A percentile compares a stretch with the other conserved stretches of the same genome.
These are phyloP conservation scores for Drosophila gaucha DNA, from an alignment of 2,888 invertebrate species.

Conservation along the genomic window DNA sequence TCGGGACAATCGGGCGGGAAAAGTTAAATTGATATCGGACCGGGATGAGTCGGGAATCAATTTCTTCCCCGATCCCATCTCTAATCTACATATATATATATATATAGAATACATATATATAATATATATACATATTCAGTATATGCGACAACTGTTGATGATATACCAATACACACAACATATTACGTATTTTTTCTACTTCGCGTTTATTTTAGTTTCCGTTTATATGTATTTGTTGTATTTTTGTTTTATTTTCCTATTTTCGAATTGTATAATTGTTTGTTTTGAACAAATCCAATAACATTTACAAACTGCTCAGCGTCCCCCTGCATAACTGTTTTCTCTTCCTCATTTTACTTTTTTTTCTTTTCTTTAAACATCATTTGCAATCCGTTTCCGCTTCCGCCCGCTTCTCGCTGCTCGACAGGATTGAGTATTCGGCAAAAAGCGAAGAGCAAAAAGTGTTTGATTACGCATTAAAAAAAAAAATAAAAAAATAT, in stretches of 20 bases:
- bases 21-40: too few relatives aligned
- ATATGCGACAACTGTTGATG: not conserved
- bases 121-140: not conserved
- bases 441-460: conserved; percentile 47
- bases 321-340: conserved; percentile 6
- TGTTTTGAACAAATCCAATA: conserved; percentile 65
- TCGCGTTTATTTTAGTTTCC: conserved; percentile 65
- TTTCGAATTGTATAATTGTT: conserved; percentile 60
- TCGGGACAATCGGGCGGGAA: too few relatives aligned
- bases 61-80: too few relatives aligned
- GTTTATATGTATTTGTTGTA: not conserved
- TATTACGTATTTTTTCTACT: conserved; percentile 51
- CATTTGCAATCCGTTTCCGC: conserved; percentile 15
- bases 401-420: conserved; percentile 13
- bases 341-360: not conserved
- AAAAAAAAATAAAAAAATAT: conserved; percentile 8
- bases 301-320: conserved; percentile 52
- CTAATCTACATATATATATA: too few relatives aligned
- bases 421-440: conserved; percentile 19
- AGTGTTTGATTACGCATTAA: conserved; percentile 28
- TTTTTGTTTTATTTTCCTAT: conserved; percentile 39
- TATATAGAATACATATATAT: too few relatives aligned
- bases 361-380: not conserved
- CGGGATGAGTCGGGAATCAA: too few relatives aligned
- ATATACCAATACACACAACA: not conserved